Evolutionary conservation across 2,888 invertebrate species (phyloP), one percentile per base, ranked within the genome.

Genomic region (Himalopsyche tibetana): DNA sequence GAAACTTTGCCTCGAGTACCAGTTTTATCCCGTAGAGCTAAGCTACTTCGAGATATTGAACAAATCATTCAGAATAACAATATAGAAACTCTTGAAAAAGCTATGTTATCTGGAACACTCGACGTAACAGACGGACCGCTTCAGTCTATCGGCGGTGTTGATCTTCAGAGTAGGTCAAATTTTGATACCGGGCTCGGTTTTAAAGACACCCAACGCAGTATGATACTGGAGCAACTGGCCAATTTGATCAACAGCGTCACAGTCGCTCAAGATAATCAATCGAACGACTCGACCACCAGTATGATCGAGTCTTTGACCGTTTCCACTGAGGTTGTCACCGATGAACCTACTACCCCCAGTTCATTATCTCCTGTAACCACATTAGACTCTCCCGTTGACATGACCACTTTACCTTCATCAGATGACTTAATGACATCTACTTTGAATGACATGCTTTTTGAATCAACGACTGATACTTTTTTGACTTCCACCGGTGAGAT

Each of bases 1-100:
- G 84, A 81, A 19, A 36, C 82, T 79, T 56, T 51, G 15, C n/a
- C 51, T 19, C 36, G 80, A 82, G 9, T 63, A 55, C n/a, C 81
- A 81, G 42, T 84, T 89, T 90, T 93, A 87, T 92, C 93, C n/a
- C 92, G 92, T 90, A 92, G 93, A 91, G 93, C 93, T 87, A 91
- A 91, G 88, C 92, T 93, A 88, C 91, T 93, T 87, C 91, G 93
- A 90, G 93, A 93, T 92, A 93, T 93, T 85, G 93, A 93, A 91
- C 92, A 93, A 87, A 89, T 93, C 79, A 91, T 93, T 89, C 90
- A 91, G 89, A 91, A 92, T 89, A 93, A 93, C 88, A 92, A 93
- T 89, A 90, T 91, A 84, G 93, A 93, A 40, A 55, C 82, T 36
- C 82, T 87, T 82, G 79, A 86, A 82, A 86, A 88, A 80, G 80